A percentile compares a stretch with the other conserved stretches of the same genome.
phyloP scores from a whole-genome alignment of 2,797 vertebrate species.

The Eospalax fontanierii region DNA sequence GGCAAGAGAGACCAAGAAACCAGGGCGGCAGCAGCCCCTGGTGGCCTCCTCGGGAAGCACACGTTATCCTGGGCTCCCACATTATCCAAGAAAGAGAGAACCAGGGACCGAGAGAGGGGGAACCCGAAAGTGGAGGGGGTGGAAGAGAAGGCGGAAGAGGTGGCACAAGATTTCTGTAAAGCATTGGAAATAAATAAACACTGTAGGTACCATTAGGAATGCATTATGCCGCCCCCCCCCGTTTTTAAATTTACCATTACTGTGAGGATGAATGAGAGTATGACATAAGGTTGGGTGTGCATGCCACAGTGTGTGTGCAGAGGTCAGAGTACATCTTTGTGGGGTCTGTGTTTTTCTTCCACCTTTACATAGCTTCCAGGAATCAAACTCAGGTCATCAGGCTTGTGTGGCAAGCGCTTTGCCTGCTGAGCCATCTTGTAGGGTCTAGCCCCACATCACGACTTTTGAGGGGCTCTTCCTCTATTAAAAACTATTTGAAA shows the following conservation, averaged over 20 bases:
- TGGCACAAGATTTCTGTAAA: too few species aligned
- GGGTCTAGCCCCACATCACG: background rate
- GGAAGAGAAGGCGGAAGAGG: background rate
- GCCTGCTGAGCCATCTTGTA: background rate
- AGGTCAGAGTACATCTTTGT: too few species aligned
- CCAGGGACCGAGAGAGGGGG: background rate
- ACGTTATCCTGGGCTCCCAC: too few species aligned
- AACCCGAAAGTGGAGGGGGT: background rate
- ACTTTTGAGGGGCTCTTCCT: background rate
- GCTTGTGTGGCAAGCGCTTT: background rate
- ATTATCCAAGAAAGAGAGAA: background rate
- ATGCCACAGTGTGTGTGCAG: too few species aligned
- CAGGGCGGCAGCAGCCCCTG: background rate
- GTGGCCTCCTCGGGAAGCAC: background rate
- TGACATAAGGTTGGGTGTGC: too few species aligned
- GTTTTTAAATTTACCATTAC: too few species aligned
- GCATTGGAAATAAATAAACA: background rate
- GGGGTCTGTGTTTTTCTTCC: background rate
- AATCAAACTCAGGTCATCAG: background rate
- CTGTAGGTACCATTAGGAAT: background rate
- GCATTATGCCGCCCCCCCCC: background rate
- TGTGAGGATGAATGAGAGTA: too few species aligned
- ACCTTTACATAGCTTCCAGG: background rate
- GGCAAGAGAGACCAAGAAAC: rapidly evolving
- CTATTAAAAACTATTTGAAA: background rate